Evolutionary conservation across 2,888 invertebrate genomes (phyloP).

Genomic region (Caenorhabditis virilis): DNA sequence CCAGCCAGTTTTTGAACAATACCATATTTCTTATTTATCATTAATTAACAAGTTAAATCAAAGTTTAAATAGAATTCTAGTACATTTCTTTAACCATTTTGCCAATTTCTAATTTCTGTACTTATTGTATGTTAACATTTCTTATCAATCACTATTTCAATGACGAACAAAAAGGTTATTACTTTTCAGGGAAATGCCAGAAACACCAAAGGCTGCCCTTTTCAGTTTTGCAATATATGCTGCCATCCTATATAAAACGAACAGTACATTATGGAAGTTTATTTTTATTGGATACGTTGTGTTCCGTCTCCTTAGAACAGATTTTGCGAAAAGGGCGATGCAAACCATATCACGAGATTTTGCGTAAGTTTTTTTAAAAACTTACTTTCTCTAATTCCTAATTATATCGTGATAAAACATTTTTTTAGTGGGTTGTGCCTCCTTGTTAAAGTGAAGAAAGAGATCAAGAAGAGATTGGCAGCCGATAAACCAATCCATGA

Average conservation of each 20-base stretch:
- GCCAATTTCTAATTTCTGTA: neutral
- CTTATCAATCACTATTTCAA: slow-evolving; percentile 1
- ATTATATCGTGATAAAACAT: neutral
- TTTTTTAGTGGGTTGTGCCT: slow-evolving; percentile 57
- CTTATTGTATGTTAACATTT: neutral
- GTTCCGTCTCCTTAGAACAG: slow-evolving; percentile 46
- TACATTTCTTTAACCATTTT: neutral
- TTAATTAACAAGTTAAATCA: neutral
- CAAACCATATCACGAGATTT: slow-evolving; percentile 61
- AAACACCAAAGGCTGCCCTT: slow-evolving; percentile 45
- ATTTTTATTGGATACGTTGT: slow-evolving; percentile 44
- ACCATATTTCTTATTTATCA: neutral
- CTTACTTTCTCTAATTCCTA: neutral
- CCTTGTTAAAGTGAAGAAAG: slow-evolving; percentile 52
- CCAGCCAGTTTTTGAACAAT: neutral
- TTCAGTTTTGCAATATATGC: slow-evolving; percentile 47
- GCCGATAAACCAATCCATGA: slow-evolving; percentile 60
- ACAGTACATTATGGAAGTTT: slow-evolving; percentile 42
- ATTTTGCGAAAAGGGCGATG: slow-evolving; percentile 47
- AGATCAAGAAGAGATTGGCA: slow-evolving; percentile 48
- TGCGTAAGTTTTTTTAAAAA: slow-evolving; percentile 45
- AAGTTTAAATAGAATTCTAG: neutral
- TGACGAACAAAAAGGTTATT: too few relatives aligned
- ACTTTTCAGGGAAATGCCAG: slow-evolving; percentile 42
- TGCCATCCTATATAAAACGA: slow-evolving; percentile 38